These are phyloP conservation scores for Pyrgus malvae DNA, from an alignment of 2,888 invertebrate genomes.

Conservation along the genomic window DNA sequence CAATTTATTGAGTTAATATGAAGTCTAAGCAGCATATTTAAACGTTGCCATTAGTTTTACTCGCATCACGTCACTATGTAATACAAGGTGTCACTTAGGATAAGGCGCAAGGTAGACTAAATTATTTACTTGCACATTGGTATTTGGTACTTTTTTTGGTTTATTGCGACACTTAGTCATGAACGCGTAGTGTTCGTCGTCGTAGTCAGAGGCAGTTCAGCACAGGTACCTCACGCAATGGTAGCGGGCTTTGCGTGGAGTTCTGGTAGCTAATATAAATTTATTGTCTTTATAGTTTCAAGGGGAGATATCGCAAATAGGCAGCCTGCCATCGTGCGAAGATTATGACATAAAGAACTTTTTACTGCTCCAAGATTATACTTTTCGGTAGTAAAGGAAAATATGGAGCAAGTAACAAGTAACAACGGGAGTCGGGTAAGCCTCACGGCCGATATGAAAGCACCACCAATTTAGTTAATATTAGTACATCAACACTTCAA, in stretches of 20 bases:
- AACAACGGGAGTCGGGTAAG: slow-evolving; percentile 71
- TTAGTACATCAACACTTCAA: slow-evolving; percentile 40
- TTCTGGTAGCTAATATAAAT: slow-evolving; percentile 56
- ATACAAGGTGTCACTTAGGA: too few relatives aligned
- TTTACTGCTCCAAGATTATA: slow-evolving; percentile 50
- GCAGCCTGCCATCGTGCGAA: slow-evolving; percentile 60
- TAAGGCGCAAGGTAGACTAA: too few relatives aligned
- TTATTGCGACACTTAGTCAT: slow-evolving; percentile 7
- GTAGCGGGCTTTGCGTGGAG: slow-evolving; percentile 47
- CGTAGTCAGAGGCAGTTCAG: slow-evolving; percentile 47
- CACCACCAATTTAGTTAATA: slow-evolving; percentile 34
- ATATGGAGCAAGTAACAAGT: slow-evolving; percentile 59
- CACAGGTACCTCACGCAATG: slow-evolving; percentile 47
- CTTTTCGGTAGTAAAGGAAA: slow-evolving; percentile 45
- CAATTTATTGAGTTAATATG: too few relatives aligned
- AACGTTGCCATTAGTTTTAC: too few relatives aligned
- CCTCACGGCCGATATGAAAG: slow-evolving; percentile 51
- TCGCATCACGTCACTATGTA: too few relatives aligned
- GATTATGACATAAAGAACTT: slow-evolving; percentile 66
- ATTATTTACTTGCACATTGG: slow-evolving; percentile 3
- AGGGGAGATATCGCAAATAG: slow-evolving; percentile 67
- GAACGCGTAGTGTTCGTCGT: slow-evolving; percentile 27
- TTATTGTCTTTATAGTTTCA: slow-evolving; percentile 76
- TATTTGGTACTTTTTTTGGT: neutral
- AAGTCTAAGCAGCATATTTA: too few relatives aligned